Evolutionary conservation across 2,888 invertebrate species (phyloP), one percentile per base, ranked within the genome.

Genomic region (Axea sp.): DNA sequence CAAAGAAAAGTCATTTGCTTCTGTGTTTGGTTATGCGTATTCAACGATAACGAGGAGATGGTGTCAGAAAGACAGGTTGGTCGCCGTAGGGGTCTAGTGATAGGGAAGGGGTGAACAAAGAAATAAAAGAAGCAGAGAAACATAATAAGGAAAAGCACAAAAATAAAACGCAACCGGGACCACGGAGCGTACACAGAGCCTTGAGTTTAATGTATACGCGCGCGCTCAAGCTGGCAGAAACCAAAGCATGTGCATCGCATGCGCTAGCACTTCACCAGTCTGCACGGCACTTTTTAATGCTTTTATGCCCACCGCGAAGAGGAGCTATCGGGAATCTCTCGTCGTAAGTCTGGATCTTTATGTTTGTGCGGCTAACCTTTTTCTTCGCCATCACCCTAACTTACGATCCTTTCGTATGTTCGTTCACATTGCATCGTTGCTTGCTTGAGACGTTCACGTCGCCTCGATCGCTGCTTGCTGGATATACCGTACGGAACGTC

Each of bases 311-410:
- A 86, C 84, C 84, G 85, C 85, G 83, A 81, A 81, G 78, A 78
- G 84, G 82, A 87, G 86, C 87, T 87, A 87, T 87, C 87, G 86
- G 79, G 84, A 83, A 87, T 87, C 87, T 87, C 81, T 84, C 83
- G 86, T 86, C 87, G 87, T 87, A 87, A 87, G 87, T 87, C 87
- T 86, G 86, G 84, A 86, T 87, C 87, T 87, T 87, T 87, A 87
- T 87, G 87, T 87, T 84, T 82, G 83, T 81, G 83, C 86, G 85
- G 87, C 86, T 84, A 86, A 87, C 85, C 86, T 85, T 84, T 83
- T 82, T 82, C 83, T 83, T 82, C 78, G 82, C 84, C 83, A 83
- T 84, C 84, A 82, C 81, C 86, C 84, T 87, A 87, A 87, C 87
- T 86, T 87, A 87, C 86, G 85, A 85, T 87, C 84, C 85, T 82